Evolutionary conservation across 1,140 invertebrate genomes (phyloP).

Genomic region (Camponotus floridanus): DNA sequence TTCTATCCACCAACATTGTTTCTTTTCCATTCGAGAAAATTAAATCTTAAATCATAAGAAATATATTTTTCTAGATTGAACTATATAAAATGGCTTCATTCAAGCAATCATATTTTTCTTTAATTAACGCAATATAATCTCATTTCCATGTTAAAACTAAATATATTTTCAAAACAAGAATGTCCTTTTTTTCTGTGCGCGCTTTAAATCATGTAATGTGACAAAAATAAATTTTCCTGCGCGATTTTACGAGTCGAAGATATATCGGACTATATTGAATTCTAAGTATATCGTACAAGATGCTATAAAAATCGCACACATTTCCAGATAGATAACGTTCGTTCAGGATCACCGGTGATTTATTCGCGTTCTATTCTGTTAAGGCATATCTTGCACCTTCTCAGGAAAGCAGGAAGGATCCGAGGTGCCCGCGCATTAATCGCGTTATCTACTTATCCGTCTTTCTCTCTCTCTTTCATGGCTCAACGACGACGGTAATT

Average conservation of each 20-base stretch:
- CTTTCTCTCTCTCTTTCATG: constrained; percentile 53
- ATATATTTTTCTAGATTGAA: too few relatives aligned
- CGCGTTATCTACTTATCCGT: constrained; percentile 73
- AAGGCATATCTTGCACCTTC: constrained; percentile 22
- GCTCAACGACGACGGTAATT: constrained; percentile 72
- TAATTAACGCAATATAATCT: too few relatives aligned
- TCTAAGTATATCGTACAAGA: background rate
- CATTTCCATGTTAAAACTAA: too few relatives aligned
- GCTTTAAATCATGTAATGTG: background rate
- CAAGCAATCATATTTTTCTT: too few relatives aligned
- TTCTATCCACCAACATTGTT: too few relatives aligned
- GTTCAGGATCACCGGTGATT: constrained; percentile 11
- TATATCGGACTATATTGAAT: background rate
- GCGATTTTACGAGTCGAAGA: background rate
- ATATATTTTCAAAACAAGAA: too few relatives aligned
- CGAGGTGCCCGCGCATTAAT: constrained; percentile 67
- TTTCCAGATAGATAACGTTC: background rate
- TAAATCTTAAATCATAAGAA: too few relatives aligned
- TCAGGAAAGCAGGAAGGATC: constrained; percentile 14
- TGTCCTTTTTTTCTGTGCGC: too few relatives aligned
- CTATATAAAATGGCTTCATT: too few relatives aligned
- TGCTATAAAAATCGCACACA: background rate
- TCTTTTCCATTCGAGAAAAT: too few relatives aligned
- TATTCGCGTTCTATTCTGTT: background rate
- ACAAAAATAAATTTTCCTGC: constrained; percentile 27